These are phyloP conservation scores for Brotula barbata DNA, from an alignment of 2,797 vertebrate genomes.

Conservation along the genomic window DNA sequence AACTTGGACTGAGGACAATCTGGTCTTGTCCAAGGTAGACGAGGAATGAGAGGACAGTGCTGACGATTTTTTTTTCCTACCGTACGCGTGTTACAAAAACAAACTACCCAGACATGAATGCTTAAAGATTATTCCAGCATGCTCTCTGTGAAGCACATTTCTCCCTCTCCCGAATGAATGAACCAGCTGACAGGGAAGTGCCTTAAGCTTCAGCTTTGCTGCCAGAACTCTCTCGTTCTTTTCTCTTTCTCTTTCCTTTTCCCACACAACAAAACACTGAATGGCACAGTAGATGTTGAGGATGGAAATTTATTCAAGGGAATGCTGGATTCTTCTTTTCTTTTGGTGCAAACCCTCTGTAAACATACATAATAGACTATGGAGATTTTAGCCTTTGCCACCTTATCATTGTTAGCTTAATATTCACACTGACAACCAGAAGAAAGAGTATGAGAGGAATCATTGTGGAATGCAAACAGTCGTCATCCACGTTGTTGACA, in stretches of 20 bases:
- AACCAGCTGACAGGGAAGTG: constrained; percentile 57
- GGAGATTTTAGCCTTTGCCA: constrained; percentile 37
- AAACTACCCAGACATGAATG: constrained; percentile 36
- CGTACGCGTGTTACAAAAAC: constrained; percentile 44
- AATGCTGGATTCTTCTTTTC: constrained; percentile 26
- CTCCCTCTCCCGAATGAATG: constrained; percentile 31
- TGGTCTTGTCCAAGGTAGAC: too few relatives aligned
- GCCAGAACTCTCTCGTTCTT: constrained; percentile 41
- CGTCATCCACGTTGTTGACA: constrained; percentile 35
- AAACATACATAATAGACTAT: constrained; percentile 58
- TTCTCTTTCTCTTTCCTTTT: constrained; percentile 39
- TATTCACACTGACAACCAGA: constrained; percentile 31
- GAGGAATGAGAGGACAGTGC: too few relatives aligned
- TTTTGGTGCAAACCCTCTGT: constrained; percentile 36
- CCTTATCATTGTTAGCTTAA: constrained; percentile 39
- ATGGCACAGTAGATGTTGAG: constrained; percentile 50
- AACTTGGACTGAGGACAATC: too few relatives aligned
- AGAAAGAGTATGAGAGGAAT: constrained; percentile 22
- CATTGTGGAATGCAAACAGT: constrained; percentile 37
- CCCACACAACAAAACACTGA: constrained; percentile 46
- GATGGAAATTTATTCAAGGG: constrained; percentile 64
- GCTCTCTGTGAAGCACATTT: constrained; percentile 48
- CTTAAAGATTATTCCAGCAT: constrained; percentile 36
- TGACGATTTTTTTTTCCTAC: too few relatives aligned
- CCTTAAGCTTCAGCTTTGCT: constrained; percentile 60